phyloP scores from a whole-genome alignment of 1,140 invertebrate genomes.

The Sweltsa coloradensis region DNA sequence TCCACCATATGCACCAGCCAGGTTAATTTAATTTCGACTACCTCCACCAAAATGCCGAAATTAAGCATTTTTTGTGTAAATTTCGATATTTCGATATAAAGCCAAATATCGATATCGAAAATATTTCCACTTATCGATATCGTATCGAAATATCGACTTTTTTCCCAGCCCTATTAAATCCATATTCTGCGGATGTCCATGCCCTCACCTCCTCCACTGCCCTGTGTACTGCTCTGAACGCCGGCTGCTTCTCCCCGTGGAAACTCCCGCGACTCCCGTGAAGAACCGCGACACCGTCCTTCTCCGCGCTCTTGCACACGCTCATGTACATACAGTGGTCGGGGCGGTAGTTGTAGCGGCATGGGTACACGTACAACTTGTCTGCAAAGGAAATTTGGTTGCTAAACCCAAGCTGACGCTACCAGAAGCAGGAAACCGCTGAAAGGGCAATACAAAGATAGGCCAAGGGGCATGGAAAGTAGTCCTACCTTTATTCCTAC shows the following conservation, averaged over 20 bases:
- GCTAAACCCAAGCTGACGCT: too few relatives aligned
- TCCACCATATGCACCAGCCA: too few relatives aligned
- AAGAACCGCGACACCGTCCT: conserved; percentile 65
- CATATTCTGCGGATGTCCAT: conserved; percentile 11
- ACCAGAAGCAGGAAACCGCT: too few relatives aligned
- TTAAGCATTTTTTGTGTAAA: neutral
- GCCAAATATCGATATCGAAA: neutral
- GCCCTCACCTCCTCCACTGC: conserved; percentile 59
- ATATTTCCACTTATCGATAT: neutral
- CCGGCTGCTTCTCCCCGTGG: conserved; percentile 73
- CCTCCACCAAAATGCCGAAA: too few relatives aligned
- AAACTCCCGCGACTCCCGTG: conserved; percentile 82
- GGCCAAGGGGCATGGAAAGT: neutral
- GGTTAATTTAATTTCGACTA: conserved; percentile 4
- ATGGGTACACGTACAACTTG: conserved; percentile 68
- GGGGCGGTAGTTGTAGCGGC: conserved; percentile 82
- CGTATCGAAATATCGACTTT: neutral
- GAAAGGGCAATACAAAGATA: neutral
- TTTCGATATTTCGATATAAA: neutral
- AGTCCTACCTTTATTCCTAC: neutral
- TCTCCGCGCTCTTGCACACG: conserved; percentile 63
- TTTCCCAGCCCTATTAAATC: too few relatives aligned
- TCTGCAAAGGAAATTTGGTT: conserved; percentile 40
- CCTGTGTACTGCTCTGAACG: conserved; percentile 64
- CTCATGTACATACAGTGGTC: conserved; percentile 93